Evolutionary conservation across 2,888 invertebrate species (phyloP), one percentile per base, ranked within the genome.

Genomic region (Periphyllus acericola): DNA sequence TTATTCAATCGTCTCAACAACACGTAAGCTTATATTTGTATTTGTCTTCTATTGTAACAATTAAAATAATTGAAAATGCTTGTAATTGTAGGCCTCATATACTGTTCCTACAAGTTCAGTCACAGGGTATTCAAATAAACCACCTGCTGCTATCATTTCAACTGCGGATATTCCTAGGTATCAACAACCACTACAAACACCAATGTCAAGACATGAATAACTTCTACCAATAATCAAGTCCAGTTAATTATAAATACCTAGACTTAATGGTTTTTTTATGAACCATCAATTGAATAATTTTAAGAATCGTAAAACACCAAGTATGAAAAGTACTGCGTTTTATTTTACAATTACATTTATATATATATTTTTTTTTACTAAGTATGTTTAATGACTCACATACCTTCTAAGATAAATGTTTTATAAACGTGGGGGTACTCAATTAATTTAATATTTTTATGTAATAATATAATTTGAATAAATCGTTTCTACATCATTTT

Each of bases 191-290:
- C 71, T 66, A n/a, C 55, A 36, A 74, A 46, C 68, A 14, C 36
- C 60, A 19, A 84, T 84, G 76, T 78, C 76, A 1, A 85, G 46
- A 52, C 76, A 78, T 34, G 76, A 87, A 66, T 81, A 81, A 87
- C 60, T 40, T 25, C 3, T 36, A 40, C 55, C 21, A 60, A 32
- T 32, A 40, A 14, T 40, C 36, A 21, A 36, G 25, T 74, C 21
- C 21, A 25, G 9, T 36, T 36, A 21, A 17, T 17, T 72, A 46
- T 14, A 46, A 60, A 11, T 74, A 55, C 3, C 25, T 74, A 74
- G 60, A 25, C 60, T 60, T 46, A 9, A 40, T 32, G 1, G 29
- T 76, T 25, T 66, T 66, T 66, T 14, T 34, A 34, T 72, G 9
- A 40, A 66, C 19, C 19, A 71, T 52, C 19, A 34, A 55, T 83